phyloP scores from a whole-genome alignment of 2,888 invertebrate genomes.

The Antheraea assamensis region DNA sequence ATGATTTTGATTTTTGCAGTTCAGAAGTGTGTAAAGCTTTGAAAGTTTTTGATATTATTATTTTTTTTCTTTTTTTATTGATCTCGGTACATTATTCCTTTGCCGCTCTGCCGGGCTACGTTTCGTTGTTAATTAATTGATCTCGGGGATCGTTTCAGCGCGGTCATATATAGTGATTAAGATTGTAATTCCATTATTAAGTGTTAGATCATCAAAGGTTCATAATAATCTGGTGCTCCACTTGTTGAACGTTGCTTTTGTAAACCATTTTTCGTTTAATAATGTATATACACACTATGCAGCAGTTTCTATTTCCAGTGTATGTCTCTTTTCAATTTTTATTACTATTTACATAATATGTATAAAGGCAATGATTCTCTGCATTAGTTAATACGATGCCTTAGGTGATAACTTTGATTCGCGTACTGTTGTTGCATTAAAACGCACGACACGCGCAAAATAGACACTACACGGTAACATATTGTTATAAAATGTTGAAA shows the following conservation, averaged over 20 bases:
- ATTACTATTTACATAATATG: constrained; percentile 1
- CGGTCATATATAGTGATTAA: constrained; percentile 69
- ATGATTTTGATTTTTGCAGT: constrained; percentile 38
- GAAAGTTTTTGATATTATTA: constrained; percentile 57
- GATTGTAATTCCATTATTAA: constrained; percentile 76
- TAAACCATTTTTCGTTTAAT: constrained; percentile 43
- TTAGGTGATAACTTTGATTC: background rate
- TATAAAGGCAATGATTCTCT: background rate
- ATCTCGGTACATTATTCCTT: constrained; percentile 26
- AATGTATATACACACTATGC: constrained; percentile 28
- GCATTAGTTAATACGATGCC: background rate
- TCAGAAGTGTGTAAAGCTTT: constrained; percentile 57
- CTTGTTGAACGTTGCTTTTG: constrained; percentile 40
- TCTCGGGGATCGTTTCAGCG: constrained; percentile 41
- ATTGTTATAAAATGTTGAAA: background rate
- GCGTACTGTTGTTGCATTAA: background rate
- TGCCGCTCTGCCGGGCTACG: constrained; percentile 47
- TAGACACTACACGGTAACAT: background rate
- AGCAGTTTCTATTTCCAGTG: background rate
- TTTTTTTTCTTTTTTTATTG: constrained; percentile 46
- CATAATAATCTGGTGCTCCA: constrained; percentile 39
- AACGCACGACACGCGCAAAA: background rate
- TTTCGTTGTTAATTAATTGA: constrained; percentile 42
- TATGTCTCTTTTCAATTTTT: constrained; percentile 14
- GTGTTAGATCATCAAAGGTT: constrained; percentile 69